Base-by-base conservation (phyloP, 2,113 vertebrate genomes). In the Spheniscus mendiculus region DNA sequence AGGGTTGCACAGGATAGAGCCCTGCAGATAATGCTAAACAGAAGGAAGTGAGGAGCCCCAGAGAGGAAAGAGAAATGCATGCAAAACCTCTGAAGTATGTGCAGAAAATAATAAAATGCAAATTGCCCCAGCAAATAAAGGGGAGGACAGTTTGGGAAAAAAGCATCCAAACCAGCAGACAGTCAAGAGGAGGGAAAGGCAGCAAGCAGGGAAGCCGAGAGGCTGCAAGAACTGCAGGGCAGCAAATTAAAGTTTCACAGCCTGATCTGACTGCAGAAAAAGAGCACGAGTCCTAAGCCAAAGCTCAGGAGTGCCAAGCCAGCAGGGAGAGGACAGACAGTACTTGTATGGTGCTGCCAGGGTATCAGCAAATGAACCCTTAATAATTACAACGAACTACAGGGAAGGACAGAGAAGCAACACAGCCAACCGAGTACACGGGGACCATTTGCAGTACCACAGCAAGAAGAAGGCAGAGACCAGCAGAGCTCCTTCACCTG, bases 401-500 rank as follows among this genome's bases (percentile, higher is more conserved):
- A 63, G 30, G 18, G 44, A 59, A 32, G 66, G 47, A 38, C 29
- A 80, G 83, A 86, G 53, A 49, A 56, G 59, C 36, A 66, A 29
- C 42, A 38, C 30, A 8, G 49, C 47, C 65, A 55, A 38, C 36
- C 0, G 0, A 69, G 67, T 30, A 7, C 42, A 5, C 0, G 0
- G 29, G 38, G 44, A 80, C 5, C 13, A 4, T 16, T 44, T 78
- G 38, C 50, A 40, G 40, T 6, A 25, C 38, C 55, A 34, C 3
- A 3, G 58, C 9, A 21, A 53, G 26, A 32, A 38, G 80, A 5
- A 2, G 38, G 26, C 32, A 62, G 26, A 70, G 34, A 34, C 13
- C 27, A 44, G 49, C 26, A 74, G 80, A 36, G 32, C 27, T 69
- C 44, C 71, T 83, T 18, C 30, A 15, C 18, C 72, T 87, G 53